phyloP scores from a whole-genome alignment of 2,888 invertebrate species.

The Meteorus colon region DNA sequence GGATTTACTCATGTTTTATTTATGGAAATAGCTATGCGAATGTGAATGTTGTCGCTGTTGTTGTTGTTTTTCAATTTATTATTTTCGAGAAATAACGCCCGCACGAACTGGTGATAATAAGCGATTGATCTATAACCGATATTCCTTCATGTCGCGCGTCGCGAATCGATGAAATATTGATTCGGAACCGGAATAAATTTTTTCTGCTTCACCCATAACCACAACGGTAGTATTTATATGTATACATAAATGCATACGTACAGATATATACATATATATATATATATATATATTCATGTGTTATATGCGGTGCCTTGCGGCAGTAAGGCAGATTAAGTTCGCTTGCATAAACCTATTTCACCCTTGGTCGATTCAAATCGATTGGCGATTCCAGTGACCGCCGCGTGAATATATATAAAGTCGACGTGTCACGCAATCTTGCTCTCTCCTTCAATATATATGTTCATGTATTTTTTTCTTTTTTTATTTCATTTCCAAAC shows the following conservation, averaged over 20 bases:
- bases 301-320: conserved; percentile 25
- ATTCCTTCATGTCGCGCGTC: conserved; percentile 29
- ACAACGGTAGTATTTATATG: conserved; percentile 31
- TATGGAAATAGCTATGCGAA: no score
- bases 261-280: neutral
- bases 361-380: conserved; percentile 58
- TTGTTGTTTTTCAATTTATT: conserved; percentile 1
- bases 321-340: conserved; percentile 32
- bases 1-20: no score
- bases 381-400: conserved; percentile 49
- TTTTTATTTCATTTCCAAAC: neutral
- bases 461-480: neutral
- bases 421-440: conserved; percentile 38
- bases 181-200: conserved; percentile 53
- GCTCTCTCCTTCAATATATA: neutral
- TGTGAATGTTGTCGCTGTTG: no score
- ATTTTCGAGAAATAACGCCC: conserved; percentile 23
- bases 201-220: conserved; percentile 41
- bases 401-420: conserved; percentile 40
- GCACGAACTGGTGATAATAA: conserved; percentile 34
- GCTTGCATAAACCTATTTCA: conserved; percentile 58
- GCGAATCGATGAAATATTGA: conserved; percentile 50
- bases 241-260: conserved; percentile 14
- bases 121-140: conserved; percentile 41
- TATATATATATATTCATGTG: neutral